Base-by-base conservation (phyloP, 1,140 invertebrate species). In the Hydropsyche tenuis region DNA sequence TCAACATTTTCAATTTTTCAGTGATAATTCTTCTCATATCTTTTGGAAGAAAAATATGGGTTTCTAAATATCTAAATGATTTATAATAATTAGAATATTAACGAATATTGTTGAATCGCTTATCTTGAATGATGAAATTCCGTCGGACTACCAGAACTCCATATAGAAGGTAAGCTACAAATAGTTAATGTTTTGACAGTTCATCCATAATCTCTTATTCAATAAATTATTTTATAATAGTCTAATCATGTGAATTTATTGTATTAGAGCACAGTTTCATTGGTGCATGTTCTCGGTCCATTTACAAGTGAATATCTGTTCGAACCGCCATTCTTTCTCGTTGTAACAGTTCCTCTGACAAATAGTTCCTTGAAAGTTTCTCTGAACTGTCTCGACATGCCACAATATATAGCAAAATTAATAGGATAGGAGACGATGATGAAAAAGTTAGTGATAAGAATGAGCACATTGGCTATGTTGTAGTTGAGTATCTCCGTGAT, bases 321-420 rank as follows among this genome's bases (percentile, higher is more conserved):
- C 3, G 90, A 92, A 3, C 89, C 87, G 23, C 88, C 89, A 75
- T 90, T 90, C 78, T 89, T 87, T 74, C 89, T 87, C 68, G 81
- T 85, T 3, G 84, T 85, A 11, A 85, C 85, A 0, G 87, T 82
- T 1, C 89, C 88, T 1, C 89, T 84, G 5, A 93, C 87, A 78
- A 97, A 97, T 2, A 97, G 85, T 78, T 94, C 91, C 78, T 94
- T 95, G 83, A 97, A 98, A 0, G 96, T 97, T 81, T 96, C 94
- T 30, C 96, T 86, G 81, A 98, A 98, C 80, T 96, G 94, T 22
- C 94, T 86, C 60, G 93, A 95, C 96, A 97, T 97, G 4, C 94
- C 94, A 81, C 95, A 97, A 81, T 98, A 98, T 73, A 98, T 97
- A 68, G 94, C 95, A 80, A 98, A 98, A 83, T 97, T 96, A 69